Percentiles rank a stretch among this genome's conserved stretches.
Evolutionary conservation across 2,888 invertebrate species (phyloP).

Genomic region (Julus scandinavius): DNA sequence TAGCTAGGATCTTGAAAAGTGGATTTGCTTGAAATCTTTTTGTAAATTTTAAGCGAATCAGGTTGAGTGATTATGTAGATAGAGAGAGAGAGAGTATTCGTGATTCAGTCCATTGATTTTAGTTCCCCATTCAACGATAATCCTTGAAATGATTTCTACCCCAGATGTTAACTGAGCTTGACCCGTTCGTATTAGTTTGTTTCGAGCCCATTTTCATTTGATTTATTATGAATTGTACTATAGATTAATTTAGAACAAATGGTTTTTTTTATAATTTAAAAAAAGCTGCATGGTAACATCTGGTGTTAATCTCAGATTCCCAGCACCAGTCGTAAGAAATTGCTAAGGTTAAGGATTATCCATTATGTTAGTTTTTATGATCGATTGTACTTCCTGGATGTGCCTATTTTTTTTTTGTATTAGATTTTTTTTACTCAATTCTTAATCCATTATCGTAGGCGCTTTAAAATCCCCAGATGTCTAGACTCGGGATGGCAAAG

Average conservation of each 20-base stretch:
- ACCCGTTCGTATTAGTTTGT: not conserved
- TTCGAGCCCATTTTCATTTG: not conserved
- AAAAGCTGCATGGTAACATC: not conserved
- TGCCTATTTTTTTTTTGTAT: not conserved
- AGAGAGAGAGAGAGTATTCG: not conserved
- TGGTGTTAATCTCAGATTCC: not conserved
- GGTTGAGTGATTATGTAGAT: not conserved
- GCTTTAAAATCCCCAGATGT: not conserved
- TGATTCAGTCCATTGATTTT: not conserved
- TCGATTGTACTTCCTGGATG: not conserved
- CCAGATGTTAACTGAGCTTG: constrained; percentile 8
- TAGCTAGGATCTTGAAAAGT: too few relatives aligned
- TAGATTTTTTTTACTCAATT: too few relatives aligned
- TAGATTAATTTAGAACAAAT: not conserved
- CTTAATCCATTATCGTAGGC: not conserved
- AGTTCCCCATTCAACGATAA: not conserved
- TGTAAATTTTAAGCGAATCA: not conserved
- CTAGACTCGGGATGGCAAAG: not conserved
- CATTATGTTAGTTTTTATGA: not conserved
- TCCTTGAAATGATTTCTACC: constrained; percentile 18
- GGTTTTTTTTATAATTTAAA: not conserved
- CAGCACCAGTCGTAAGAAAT: not conserved
- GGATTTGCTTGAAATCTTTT: not conserved
- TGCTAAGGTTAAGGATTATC: not conserved
- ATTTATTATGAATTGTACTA: not conserved